Evolutionary conservation across 2,797 vertebrate species (phyloP), one percentile per base, ranked within the genome.

Genomic region (Hippocampus kuda): DNA sequence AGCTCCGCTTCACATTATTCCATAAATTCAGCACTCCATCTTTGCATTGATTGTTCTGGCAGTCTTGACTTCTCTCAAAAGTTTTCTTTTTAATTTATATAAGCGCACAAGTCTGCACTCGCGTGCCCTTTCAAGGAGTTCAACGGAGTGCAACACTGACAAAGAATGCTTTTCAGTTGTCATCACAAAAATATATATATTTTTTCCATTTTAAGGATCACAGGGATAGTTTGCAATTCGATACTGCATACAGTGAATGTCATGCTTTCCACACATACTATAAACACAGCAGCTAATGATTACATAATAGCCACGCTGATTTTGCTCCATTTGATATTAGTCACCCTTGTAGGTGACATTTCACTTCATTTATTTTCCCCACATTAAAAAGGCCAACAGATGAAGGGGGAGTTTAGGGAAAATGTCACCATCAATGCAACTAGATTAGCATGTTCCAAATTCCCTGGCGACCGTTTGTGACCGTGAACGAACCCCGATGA

Each of bases 11-110:
- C 24, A 59, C 56, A 59, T 59, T 59, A 38, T 61, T 61, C 59
- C 15, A 38, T 24, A 42, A 64, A 41, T 64, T 22, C 41, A n/a
- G 38, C 38, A 44, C 41, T 42, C 41, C 61, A 63, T 64, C 38
- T 24, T 24, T 44, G 62, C 41, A 64, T 64, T n/a, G 62, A 46
- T 64, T 64, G 62, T 26, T 64, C 42, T 42, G 62, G 62, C 5
- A 24, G 57, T 60, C 26, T 34, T 60, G 61, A 63, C 20, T 63
- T 42, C 61, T 42, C 34, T 41, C 34, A 65, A 65, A 65, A 48
- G 41, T 46, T 26, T 65, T 48, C 41, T 65, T 60, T 63, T 63
- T 30, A 30, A 34, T 60, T 60, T 30, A 60, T 30, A 60, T 27
- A 6, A 34, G 27, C 27, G 18, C 15, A 60, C 27, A 34, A 7